These are phyloP conservation scores for Cheilosia pagana DNA, from an alignment of 2,888 invertebrate genomes.

Conservation along the genomic window DNA sequence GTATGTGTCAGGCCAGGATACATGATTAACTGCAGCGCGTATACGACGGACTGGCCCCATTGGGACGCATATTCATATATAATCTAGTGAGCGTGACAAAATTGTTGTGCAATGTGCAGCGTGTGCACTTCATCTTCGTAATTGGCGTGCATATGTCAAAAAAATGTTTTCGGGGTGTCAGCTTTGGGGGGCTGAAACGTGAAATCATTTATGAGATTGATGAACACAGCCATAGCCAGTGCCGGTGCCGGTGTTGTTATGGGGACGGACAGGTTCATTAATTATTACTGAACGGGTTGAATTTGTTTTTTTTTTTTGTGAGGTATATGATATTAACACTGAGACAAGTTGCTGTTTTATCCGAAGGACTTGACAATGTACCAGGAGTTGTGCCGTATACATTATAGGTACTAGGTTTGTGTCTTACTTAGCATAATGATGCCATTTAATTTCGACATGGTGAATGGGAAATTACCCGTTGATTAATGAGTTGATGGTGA, in stretches of 20 bases:
- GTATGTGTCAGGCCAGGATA: conserved; percentile 44
- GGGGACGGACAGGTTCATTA: conserved; percentile 36
- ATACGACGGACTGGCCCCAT: conserved; percentile 22
- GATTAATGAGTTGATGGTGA: conserved; percentile 62
- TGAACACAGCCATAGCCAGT: conserved; percentile 35
- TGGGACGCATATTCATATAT: conserved; percentile 54
- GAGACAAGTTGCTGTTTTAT: conserved; percentile 50
- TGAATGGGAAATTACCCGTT: conserved; percentile 44
- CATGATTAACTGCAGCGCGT: conserved; percentile 70
- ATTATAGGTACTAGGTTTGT: not conserved
- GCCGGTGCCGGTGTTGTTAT: conserved; percentile 11
- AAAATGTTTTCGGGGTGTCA: conserved; percentile 40
- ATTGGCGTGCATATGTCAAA: conserved; percentile 68
- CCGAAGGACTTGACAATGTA: conserved; percentile 8
- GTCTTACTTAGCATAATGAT: conserved; percentile 36
- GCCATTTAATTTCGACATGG: conserved; percentile 45
- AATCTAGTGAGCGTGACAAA: conserved; percentile 65
- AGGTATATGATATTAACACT: conserved; percentile 14
- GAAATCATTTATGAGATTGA: conserved; percentile 62
- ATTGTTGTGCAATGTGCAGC: conserved; percentile 66
- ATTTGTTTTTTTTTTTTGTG: not conserved
- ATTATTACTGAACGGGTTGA: conserved; percentile 53
- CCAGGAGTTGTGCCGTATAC: not conserved
- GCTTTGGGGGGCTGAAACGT: conserved; percentile 22
- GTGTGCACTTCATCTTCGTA: conserved; percentile 65